Conservation (phyloP, 2,113 vertebrate species). For the Gadus macrocephalus region DNA sequence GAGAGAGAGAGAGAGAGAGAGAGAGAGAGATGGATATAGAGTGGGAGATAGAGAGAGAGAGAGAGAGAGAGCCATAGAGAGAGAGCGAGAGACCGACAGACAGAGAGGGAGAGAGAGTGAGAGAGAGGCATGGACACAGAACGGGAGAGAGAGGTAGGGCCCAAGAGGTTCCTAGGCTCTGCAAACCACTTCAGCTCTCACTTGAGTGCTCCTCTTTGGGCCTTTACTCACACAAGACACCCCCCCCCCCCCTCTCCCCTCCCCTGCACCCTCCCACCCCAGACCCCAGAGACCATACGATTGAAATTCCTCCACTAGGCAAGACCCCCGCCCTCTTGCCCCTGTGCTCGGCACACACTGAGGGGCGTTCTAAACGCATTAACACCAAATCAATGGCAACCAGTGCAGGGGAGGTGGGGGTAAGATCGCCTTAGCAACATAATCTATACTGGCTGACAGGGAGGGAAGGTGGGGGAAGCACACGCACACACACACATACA, state of each 20-base stretch:
- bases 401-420: conserved; percentile 76
- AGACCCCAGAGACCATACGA: conserved; percentile 83
- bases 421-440: conserved; percentile 99
- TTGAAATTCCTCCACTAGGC: conserved; percentile 95
- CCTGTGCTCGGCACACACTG: conserved; percentile 77
- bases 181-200: conserved; percentile 98
- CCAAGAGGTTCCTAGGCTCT: conserved; percentile 60
- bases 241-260: conserved; percentile 70
- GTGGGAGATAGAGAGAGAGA: conserved; percentile 61
- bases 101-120: conserved; percentile 70
- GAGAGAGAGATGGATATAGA: conserved; percentile 25
- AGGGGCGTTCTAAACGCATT: conserved; percentile 99
- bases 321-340: conserved; percentile 62
- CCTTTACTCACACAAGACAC: conserved; percentile 53
- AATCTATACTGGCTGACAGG: conserved; percentile 84
- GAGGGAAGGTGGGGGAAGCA: background rate
- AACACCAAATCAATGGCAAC: conserved; percentile 98
- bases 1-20: background rate
- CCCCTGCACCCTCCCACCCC: conserved; percentile 81
- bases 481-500: background rate
- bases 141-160: conserved; percentile 29
- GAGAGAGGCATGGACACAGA: conserved; percentile 67
- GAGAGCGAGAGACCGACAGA: conserved; percentile 51
- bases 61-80: conserved; percentile 51
- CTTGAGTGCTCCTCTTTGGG: conserved; percentile 99